Conservation (phyloP, 2,797 vertebrate species). For the Crypturellus tataupa region DNA sequence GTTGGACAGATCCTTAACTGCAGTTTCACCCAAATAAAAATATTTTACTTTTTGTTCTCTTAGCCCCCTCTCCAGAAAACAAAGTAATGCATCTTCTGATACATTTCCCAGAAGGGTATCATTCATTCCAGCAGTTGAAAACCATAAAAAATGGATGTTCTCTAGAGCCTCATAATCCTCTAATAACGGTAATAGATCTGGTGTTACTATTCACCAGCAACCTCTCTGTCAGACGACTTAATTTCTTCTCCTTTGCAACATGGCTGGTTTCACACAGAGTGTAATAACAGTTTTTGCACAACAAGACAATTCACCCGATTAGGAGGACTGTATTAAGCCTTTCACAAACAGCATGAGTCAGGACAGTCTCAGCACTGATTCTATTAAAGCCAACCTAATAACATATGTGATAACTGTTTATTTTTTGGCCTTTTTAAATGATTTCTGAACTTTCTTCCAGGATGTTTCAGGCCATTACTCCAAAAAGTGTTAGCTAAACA, state of each 20-base stretch:
- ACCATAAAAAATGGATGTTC: conserved; percentile 69
- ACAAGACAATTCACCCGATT: conserved; percentile 74
- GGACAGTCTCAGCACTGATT: background rate
- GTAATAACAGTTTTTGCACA: conserved; percentile 73
- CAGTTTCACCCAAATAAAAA: background rate
- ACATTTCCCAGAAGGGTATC: conserved; percentile 66
- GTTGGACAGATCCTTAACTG: background rate
- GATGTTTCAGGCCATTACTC: conserved; percentile 21
- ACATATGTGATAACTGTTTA: background rate
- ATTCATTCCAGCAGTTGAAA: conserved; percentile 74
- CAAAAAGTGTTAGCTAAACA: background rate
- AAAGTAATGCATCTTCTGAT: conserved; percentile 45
- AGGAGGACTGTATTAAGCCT: conserved; percentile 54
- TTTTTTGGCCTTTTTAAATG: conserved; percentile 11
- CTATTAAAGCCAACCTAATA: conserved; percentile 58
- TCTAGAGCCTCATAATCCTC: conserved; percentile 61
- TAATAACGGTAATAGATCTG: conserved; percentile 78
- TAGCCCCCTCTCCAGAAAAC: background rate
- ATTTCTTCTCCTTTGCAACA: conserved; percentile 66
- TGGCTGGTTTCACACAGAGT: conserved; percentile 67
- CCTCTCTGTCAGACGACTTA: conserved; percentile 73
- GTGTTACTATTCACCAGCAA: conserved; percentile 75
- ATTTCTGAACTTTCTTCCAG: conserved; percentile 13
- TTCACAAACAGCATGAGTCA: conserved; percentile 56
- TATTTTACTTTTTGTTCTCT: background rate